Base-by-base conservation (phyloP, 2,113 vertebrate species). In the Pseudopodoces humilis region DNA sequence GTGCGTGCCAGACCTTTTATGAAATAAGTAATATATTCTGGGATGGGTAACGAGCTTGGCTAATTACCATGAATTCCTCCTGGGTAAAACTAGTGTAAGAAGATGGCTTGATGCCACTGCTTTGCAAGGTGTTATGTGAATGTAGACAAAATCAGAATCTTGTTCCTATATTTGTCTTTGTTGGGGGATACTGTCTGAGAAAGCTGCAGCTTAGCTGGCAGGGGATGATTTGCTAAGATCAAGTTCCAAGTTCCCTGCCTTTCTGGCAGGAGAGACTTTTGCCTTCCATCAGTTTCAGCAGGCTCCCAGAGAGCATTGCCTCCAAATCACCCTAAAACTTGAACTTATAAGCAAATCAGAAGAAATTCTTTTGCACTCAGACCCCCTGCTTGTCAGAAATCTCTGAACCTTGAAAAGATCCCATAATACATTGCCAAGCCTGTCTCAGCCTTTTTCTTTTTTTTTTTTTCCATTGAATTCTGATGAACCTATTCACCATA, bases 121-220 rank as follows among this genome's bases (percentile, higher is more conserved):
- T 83, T 90, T 94, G 62, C 72, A 96, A 95, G 80, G 92, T 86
- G 83, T 75, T 94, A 84, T 11, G 10, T 75, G 92, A 81, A 94
- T 78, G 72, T 88, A 86, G 94, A 92, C 88, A 83, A 84, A 86
- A 88, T 84, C 72, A 76, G 76, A 90, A 58, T 78, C 74, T 69
- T 90, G 80, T 95, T 95, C 88, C 94, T 96, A 76, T 90, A 88
- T 92, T 95, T 91, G 74, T 86, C 92, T 90, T 31, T 90, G 49
- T 5, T 95, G 85, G 47, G 68, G 90, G 64, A 95, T 49, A 90
- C 70, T 79, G 84, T 85, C 91, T 93, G 88, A 86, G 76, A 94
- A 93, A 71, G 69, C 88, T 95, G 77, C 80, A 90, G 72, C 80
- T 95, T 3, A 13, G 83, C 88, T 96, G 85, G 80, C 90, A 92